phyloP scores from a whole-genome alignment of 2,113 vertebrate species.

The Lontra canadensis region DNA sequence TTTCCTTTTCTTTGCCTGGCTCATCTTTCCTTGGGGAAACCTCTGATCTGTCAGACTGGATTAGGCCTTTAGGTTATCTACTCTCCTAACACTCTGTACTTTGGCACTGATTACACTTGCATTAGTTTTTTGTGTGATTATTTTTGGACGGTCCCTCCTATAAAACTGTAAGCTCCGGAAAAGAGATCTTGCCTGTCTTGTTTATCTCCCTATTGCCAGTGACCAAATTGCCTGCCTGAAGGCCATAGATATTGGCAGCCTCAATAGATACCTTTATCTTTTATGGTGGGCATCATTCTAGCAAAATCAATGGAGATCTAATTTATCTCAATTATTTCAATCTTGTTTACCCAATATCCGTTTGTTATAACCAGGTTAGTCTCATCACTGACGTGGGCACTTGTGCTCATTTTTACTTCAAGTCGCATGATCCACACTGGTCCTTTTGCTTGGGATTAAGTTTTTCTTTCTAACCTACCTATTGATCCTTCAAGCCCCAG shows the following conservation, averaged over 20 bases:
- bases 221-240: slow-evolving; percentile 1
- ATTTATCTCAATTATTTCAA: slow-evolving; percentile 58
- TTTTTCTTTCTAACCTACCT: neutral
- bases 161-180: neutral
- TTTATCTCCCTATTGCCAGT: neutral
- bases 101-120: neutral
- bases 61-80: neutral
- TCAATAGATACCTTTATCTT: slow-evolving; percentile 38
- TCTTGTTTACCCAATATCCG: slow-evolving; percentile 30
- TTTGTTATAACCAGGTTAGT: slow-evolving; percentile 57
- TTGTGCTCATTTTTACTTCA: slow-evolving; percentile 21
- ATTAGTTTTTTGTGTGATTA: slow-evolving; percentile 21
- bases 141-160: neutral
- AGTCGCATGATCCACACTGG: neutral
- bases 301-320: slow-evolving; percentile 53
- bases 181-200: neutral
- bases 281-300: slow-evolving; percentile 33
- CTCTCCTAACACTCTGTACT: neutral
- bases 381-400: neutral
- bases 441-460: neutral
- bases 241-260: slow-evolving; percentile 35
- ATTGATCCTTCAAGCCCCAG: neutral
- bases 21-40: slow-evolving; percentile 18
- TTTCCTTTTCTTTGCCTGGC: neutral
- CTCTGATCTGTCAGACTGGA: neutral